A percentile compares a stretch with the other conserved stretches of the same genome.
These are phyloP conservation scores for Eupithecia dodoneata DNA, from an alignment of 2,888 invertebrate genomes.

Conservation along the genomic window DNA sequence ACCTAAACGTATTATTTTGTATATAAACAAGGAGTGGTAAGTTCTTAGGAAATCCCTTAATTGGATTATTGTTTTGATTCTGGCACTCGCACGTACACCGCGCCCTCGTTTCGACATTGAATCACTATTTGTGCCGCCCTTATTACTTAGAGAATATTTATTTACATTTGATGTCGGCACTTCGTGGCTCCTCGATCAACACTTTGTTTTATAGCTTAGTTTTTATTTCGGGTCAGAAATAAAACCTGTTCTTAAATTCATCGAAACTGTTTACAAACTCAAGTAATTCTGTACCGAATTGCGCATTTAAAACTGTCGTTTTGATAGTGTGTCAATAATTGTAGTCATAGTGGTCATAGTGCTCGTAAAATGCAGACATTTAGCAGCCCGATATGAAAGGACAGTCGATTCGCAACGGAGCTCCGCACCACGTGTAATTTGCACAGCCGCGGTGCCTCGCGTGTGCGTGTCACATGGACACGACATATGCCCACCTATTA, in stretches of 20 bases:
- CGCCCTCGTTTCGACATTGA: constrained; percentile 5
- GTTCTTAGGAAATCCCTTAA: background rate
- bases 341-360: background rate
- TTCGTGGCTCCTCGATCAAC: background rate
- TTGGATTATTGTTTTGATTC: background rate
- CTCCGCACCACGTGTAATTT: constrained; percentile 14
- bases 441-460: constrained; percentile 18
- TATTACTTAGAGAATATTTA: background rate
- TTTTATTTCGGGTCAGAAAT: background rate
- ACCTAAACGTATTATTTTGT: background rate
- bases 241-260: background rate
- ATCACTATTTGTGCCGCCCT: background rate
- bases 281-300: background rate
- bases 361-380: background rate
- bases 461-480: constrained; percentile 27
- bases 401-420: background rate
- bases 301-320: background rate
- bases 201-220: background rate
- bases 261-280: background rate
- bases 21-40: background rate
- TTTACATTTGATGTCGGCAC: background rate
- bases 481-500: constrained; percentile 35
- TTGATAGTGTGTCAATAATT: background rate
- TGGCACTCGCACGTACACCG: background rate
- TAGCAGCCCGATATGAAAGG: background rate